Evolutionary conservation across 2,888 invertebrate genomes (phyloP).

Genomic region (Polyommatus iphigenia): DNA sequence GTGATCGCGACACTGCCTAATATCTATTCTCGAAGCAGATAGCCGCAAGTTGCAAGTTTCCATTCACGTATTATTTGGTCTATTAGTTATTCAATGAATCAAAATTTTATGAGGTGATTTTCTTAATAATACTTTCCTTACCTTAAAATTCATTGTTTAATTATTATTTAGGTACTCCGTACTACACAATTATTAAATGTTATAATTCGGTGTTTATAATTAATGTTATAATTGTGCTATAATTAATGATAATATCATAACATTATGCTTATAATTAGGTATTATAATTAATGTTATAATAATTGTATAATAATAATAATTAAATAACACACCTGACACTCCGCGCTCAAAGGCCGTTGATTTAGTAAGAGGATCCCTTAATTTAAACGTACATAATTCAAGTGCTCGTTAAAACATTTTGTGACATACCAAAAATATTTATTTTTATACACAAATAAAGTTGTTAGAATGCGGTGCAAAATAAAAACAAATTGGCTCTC

Average conservation of each 20-base stretch:
- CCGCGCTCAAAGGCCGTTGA: neutral
- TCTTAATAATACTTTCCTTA: neutral
- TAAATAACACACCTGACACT: neutral
- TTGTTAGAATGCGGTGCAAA: slow-evolving; percentile 3
- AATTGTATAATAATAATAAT: neutral
- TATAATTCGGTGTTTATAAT: no score
- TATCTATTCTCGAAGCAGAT: slow-evolving; percentile 41
- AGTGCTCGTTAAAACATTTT: slow-evolving; percentile 4
- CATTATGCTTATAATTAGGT: no score
- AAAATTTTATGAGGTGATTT: neutral
- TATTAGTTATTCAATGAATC: neutral
- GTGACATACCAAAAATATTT: neutral
- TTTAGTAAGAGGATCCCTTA: neutral
- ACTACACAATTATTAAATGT: no score
- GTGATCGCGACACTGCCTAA: slow-evolving; percentile 39
- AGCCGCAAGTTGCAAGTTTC: slow-evolving; percentile 44
- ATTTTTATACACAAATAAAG: neutral
- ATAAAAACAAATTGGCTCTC: slow-evolving; percentile 21
- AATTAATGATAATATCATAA: no score
- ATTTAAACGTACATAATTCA: neutral
- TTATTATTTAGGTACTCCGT: no score
- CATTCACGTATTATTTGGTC: neutral
- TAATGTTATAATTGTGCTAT: no score
- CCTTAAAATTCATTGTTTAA: no score
- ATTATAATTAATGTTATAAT: no score